Evolutionary conservation across 2,113 vertebrate genomes (phyloP).

Genomic region (Albula glossodonta): DNA sequence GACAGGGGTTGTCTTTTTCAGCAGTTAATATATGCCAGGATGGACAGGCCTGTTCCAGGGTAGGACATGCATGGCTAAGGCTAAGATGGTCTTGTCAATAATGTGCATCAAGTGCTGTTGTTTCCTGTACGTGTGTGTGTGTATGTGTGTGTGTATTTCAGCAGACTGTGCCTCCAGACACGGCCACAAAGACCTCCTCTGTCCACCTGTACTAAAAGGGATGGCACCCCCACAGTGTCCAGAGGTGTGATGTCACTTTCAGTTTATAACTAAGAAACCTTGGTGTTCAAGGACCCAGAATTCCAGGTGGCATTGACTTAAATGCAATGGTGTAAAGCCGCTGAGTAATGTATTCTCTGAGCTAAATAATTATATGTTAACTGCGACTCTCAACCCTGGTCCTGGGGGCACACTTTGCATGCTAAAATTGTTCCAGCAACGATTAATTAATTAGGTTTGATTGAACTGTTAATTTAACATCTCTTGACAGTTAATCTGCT

Average conservation of each 20-base stretch:
- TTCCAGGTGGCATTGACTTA: too few relatives aligned
- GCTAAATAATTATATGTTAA: background rate
- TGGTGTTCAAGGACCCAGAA: background rate
- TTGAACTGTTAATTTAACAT: background rate
- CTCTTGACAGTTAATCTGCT: background rate
- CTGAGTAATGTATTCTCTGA: background rate
- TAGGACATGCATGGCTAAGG: too few relatives aligned
- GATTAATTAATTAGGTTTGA: background rate
- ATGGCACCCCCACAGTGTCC: too few relatives aligned
- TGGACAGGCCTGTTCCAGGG: too few relatives aligned
- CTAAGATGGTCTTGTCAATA: too few relatives aligned
- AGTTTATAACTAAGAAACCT: background rate
- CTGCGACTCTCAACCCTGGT: background rate
- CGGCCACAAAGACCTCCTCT: background rate
- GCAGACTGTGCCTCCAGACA: background rate
- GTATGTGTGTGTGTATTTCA: too few relatives aligned
- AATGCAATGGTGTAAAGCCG: too few relatives aligned
- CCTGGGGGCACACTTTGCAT: background rate
- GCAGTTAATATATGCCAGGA: background rate
- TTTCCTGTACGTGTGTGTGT: background rate
- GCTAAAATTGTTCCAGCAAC: background rate
- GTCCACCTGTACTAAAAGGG: background rate
- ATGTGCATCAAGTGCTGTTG: too few relatives aligned
- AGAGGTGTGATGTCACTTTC: background rate
- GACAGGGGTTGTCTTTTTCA: too few relatives aligned